Conservation (phyloP, 2,797 vertebrate species). For the Halcyon leucocephala region DNA sequence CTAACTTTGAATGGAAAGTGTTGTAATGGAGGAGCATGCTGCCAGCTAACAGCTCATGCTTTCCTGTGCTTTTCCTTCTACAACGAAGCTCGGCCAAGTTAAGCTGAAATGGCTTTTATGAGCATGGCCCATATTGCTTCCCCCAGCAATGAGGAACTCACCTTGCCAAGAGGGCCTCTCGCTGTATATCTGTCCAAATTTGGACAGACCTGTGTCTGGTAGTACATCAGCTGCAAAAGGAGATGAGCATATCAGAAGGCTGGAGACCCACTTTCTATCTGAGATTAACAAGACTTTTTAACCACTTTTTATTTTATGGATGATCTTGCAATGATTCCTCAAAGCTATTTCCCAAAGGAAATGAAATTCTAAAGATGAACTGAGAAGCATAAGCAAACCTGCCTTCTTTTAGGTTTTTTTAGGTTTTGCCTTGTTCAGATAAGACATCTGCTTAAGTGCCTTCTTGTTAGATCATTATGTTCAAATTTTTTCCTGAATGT, state of each 20-base stretch:
- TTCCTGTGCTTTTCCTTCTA: neutral
- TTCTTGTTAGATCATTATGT: neutral
- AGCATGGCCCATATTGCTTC: neutral
- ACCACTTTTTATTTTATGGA: neutral
- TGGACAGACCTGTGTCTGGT: neutral
- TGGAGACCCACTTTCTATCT: neutral
- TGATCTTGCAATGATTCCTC: neutral
- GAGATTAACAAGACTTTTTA: neutral
- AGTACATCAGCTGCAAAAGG: neutral
- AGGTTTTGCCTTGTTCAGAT: neutral
- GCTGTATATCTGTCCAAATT: neutral
- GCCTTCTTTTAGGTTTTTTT: neutral
- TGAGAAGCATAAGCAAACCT: neutral
- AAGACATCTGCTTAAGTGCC: neutral
- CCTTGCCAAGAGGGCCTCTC: neutral
- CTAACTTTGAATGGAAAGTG: neutral
- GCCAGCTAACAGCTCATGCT: constrained; percentile 6
- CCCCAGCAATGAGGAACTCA: neutral
- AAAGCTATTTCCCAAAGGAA: constrained; percentile 1
- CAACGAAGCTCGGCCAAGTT: neutral
- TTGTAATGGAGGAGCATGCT: neutral
- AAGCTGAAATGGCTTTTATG: neutral
- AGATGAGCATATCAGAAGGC: neutral
- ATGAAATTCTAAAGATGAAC: neutral
- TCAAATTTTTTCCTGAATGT: neutral